Evolutionary conservation across 2,113 vertebrate genomes (phyloP).

Genomic region (Lagopus muta): DNA sequence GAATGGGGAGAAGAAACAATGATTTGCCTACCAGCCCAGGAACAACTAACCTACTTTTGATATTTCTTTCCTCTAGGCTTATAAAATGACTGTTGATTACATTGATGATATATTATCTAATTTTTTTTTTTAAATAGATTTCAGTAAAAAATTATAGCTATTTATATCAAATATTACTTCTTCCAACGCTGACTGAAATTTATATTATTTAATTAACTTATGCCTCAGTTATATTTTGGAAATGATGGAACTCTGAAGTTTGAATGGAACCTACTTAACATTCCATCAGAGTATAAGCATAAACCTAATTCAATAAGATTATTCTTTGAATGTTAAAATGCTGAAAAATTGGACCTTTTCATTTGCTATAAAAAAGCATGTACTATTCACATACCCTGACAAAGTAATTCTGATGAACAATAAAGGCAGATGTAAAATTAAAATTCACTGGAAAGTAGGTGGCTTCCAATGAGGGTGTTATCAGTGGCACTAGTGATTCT

Average conservation of each 20-base stretch:
- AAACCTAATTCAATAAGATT: conserved; percentile 47
- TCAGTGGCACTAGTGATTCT: neutral
- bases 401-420: neutral
- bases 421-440: neutral
- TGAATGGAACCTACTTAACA: conserved; percentile 55
- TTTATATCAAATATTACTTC: conserved; percentile 58
- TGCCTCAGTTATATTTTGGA: conserved; percentile 58
- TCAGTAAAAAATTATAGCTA: conserved; percentile 50
- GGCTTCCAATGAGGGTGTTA: neutral
- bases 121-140: conserved; percentile 3
- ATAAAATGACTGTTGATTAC: conserved; percentile 53
- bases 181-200: conserved; percentile 57
- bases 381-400: neutral
- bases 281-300: conserved; percentile 22
- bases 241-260: conserved; percentile 52
- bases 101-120: conserved; percentile 6
- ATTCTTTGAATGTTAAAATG: conserved; percentile 32
- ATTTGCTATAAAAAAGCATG: neutral
- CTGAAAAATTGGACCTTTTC: conserved; percentile 20
- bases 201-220: conserved; percentile 75
- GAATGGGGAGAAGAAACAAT: conserved; percentile 49
- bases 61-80: conserved; percentile 15
- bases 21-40: neutral
- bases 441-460: neutral
- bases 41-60: conserved; percentile 51